Base-by-base conservation (phyloP, 2,888 invertebrate species). In the Trichopoda pennipes region DNA sequence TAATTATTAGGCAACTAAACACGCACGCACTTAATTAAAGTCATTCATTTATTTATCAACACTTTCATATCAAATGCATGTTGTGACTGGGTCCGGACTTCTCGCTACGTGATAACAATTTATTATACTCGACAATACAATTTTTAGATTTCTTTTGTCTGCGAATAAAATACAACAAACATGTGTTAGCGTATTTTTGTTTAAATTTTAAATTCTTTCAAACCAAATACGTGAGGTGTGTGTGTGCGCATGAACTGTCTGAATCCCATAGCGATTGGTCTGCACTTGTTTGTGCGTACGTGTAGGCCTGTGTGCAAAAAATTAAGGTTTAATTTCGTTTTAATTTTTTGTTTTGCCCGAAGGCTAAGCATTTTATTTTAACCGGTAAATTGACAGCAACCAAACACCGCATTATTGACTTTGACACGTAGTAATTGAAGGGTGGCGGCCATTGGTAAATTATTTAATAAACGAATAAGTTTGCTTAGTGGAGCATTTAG, bases 391-490 rank as follows among this genome's bases (percentile, higher is more conserved):
- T 70, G 78, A 77, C 83, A 83, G 51, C 70, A 49, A 53, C 44
- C 72, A 68, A 6, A 60, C 51, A 56, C 10, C 51, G 38, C 19
- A 55, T 42, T 55, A 78, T 73, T 79, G 75, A 76, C 63, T 72
- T 79, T 82, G 82, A 84, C 85, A 85, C 79, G 84, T 85, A 86
- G 72, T 85, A 86, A 87, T 87, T 87, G 86, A 84, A 84, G 84
- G 84, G 69, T 83, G 81, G 85, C 80, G 84, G 85, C 76, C 84
- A 84, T 77, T 82, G 69, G 35, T 76, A 28, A 28, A 28, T 28
- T 28, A 3, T 28, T 28, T 28, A 28, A 4, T 28, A 28, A 4
- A 28, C 3, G 23, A 28, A 28, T 28, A 28, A 28, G 23, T 28
- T 28, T 28, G 23, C 23, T 28, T 28, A 28, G 4, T 28, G 4